Percentiles rank a stretch among this genome's conserved stretches.
These are phyloP conservation scores for Oscheius sp. DNA, from an alignment of 2,888 invertebrate species.

Conservation along the genomic window DNA sequence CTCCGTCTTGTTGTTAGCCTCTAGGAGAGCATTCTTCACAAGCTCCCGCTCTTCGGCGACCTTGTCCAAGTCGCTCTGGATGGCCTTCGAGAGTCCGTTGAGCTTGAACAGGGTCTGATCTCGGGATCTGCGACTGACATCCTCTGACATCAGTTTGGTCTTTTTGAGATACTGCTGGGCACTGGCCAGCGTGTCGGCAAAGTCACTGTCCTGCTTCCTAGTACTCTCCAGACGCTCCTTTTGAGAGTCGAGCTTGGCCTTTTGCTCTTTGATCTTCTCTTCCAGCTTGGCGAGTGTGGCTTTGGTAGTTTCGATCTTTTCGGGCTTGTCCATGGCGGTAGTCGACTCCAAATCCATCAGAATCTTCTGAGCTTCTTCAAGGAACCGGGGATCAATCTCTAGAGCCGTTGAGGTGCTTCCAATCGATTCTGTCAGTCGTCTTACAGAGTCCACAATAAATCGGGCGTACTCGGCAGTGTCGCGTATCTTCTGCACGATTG, in stretches of 20 bases:
- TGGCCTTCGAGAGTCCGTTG: conserved; percentile 46
- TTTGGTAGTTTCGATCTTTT: conserved; percentile 1
- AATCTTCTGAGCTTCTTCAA: conserved; percentile 48
- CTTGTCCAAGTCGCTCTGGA: conserved; percentile 46
- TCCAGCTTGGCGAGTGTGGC: conserved; percentile 7
- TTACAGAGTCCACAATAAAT: conserved; percentile 24
- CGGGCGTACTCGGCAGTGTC: conserved; percentile 39
- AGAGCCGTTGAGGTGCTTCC: conserved; percentile 54
- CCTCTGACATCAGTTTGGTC: conserved; percentile 47
- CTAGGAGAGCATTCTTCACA: conserved; percentile 31
- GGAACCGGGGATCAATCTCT: conserved; percentile 47
- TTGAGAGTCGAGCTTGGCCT: neutral
- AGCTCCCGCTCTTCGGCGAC: conserved; percentile 40
- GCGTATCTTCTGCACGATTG: conserved; percentile 53
- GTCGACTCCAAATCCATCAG: conserved; percentile 47
- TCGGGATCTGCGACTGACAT: conserved; percentile 29
- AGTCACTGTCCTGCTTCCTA: conserved; percentile 39
- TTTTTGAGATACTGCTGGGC: conserved; percentile 53
- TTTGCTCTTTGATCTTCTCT: conserved; percentile 16
- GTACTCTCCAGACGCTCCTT: conserved; percentile 38
- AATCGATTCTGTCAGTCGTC: conserved; percentile 43
- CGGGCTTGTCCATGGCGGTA: conserved; percentile 34
- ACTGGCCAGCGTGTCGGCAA: conserved; percentile 44
- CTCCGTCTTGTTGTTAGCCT: conserved; percentile 46
- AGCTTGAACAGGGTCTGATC: conserved; percentile 43